These are phyloP conservation scores for Nymphalis urticae DNA, from an alignment of 2,888 invertebrate genomes.

Conservation along the genomic window DNA sequence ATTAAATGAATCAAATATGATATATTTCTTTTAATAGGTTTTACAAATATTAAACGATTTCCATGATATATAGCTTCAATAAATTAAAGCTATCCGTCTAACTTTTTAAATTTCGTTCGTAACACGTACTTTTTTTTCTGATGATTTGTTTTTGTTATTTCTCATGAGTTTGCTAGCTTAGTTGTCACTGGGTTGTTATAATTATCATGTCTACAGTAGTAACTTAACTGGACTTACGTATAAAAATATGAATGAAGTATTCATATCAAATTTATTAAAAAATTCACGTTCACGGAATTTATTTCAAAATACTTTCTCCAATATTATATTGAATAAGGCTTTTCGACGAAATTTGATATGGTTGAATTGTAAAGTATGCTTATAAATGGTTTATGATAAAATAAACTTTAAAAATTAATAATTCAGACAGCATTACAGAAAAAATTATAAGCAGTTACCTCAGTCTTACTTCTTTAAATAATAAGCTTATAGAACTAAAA, in stretches of 20 bases:
- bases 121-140: not conserved
- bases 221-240: not conserved
- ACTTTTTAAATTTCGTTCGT: slow-evolving; percentile 2
- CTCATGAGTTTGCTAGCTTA: not conserved
- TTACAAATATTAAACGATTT: slow-evolving; percentile 2
- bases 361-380: not conserved
- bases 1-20: not conserved
- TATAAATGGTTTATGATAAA: not conserved
- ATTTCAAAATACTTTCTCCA: not conserved
- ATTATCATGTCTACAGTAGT: too few relatives aligned
- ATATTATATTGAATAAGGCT: not conserved
- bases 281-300: not conserved
- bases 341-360: not conserved
- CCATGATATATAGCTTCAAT: slow-evolving; percentile 1
- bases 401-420: not conserved
- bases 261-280: not conserved
- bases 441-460: too few relatives aligned
- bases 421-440: not conserved
- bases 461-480: too few relatives aligned
- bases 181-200: too few relatives aligned
- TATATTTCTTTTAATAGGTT: slow-evolving; percentile 7
- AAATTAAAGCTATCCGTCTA: slow-evolving; percentile 6
- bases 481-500: too few relatives aligned
- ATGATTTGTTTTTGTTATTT: not conserved
- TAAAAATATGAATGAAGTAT: not conserved